phyloP scores from a whole-genome alignment of 2,113 vertebrate genomes.

The Machaerirhynchus nigripectus region DNA sequence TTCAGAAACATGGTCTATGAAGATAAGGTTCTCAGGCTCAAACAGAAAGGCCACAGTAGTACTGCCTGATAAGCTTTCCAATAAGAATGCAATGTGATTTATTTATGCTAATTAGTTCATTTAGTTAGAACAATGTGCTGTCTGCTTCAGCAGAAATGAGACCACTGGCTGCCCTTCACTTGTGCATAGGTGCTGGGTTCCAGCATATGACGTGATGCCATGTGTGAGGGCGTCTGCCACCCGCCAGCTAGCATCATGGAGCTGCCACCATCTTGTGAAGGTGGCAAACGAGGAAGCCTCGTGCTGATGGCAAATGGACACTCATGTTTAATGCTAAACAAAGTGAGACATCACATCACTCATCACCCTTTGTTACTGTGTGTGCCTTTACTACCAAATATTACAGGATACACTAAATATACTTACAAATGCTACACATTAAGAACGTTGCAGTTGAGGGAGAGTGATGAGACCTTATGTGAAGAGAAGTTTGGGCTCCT shows the following conservation, averaged over 20 bases:
- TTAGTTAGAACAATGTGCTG: not conserved
- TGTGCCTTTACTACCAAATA: not conserved
- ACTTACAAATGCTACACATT: not conserved
- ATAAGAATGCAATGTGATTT: not conserved
- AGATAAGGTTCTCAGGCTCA: not conserved
- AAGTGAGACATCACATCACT: not conserved
- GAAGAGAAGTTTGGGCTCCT: not conserved
- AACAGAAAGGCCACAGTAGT: not conserved
- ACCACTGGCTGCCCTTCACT: not conserved
- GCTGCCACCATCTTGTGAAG: rapidly evolving
- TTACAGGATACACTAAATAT: rapidly evolving
- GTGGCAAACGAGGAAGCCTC: not conserved
- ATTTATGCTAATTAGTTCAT: constrained; percentile 31
- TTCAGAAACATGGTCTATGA: not conserved
- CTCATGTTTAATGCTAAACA: not conserved
- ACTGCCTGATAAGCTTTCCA: not conserved
- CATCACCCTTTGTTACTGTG: not conserved
- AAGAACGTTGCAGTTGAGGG: not conserved
- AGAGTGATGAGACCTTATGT: rapidly evolving
- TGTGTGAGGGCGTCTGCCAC: not conserved
- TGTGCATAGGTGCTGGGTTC: not conserved
- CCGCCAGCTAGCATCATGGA: rapidly evolving
- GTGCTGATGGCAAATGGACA: not conserved
- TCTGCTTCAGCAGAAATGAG: not conserved
- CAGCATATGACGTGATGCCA: rapidly evolving